These are phyloP conservation scores for Petrolisthes manimaculis DNA, from an alignment of 2,888 invertebrate genomes.

Conservation along the genomic window DNA sequence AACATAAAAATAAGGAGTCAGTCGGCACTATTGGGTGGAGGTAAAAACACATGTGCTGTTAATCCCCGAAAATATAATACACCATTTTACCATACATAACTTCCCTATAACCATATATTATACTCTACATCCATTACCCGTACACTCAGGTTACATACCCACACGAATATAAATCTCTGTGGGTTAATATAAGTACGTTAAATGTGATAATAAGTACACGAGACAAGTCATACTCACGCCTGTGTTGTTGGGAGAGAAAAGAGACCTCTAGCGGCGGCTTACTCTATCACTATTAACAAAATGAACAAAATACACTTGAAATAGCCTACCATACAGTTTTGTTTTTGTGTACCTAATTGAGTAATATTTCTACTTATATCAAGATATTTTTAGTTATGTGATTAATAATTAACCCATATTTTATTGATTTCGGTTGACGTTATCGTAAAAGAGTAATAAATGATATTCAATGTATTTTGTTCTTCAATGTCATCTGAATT, in stretches of 20 bases:
- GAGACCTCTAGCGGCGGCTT: slow-evolving; percentile 33
- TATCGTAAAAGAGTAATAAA: neutral
- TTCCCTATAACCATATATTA: too few relatives aligned
- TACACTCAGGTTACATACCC: too few relatives aligned
- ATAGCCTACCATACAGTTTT: neutral
- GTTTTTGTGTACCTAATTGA: neutral
- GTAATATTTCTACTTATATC: neutral
- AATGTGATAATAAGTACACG: too few relatives aligned
- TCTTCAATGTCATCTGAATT: neutral
- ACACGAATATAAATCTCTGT: too few relatives aligned
- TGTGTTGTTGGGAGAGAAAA: slow-evolving; percentile 17
- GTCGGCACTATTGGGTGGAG: too few relatives aligned
- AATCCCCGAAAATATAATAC: too few relatives aligned
- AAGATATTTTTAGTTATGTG: neutral
- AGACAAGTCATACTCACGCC: neutral
- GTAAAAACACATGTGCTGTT: too few relatives aligned
- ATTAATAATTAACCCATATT: neutral
- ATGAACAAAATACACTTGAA: neutral
- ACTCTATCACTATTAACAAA: neutral
- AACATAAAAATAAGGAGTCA: too few relatives aligned
- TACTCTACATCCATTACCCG: too few relatives aligned
- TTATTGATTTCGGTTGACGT: neutral
- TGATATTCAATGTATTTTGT: neutral
- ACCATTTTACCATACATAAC: too few relatives aligned
- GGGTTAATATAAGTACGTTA: too few relatives aligned